phyloP scores from a whole-genome alignment of 2,888 invertebrate species.

The Branchipolynoe longqiensis region DNA sequence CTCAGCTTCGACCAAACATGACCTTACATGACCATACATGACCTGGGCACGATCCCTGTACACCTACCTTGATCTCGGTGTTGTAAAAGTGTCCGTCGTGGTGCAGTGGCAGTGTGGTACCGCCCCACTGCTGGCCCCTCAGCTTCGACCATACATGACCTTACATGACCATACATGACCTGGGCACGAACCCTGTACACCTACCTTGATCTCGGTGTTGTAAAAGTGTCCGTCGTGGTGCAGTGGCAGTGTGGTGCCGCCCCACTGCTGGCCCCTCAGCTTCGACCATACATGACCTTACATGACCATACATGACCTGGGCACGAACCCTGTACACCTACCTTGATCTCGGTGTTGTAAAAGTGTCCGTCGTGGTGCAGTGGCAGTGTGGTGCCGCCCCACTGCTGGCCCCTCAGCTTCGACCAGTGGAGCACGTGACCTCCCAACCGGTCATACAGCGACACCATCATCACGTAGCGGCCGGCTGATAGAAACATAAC shows the following conservation, averaged over 20 bases:
- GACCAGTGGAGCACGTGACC: constrained; percentile 80
- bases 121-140: constrained; percentile 80
- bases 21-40: no score
- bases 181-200: no score
- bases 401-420: constrained; percentile 79
- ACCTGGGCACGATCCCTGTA: no score
- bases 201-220: constrained; percentile 79
- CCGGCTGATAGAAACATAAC: no score
- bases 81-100: constrained; percentile 80
- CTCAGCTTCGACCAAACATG: constrained; percentile 80
- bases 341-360: constrained; percentile 80
- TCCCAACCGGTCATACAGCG: constrained; percentile 79
- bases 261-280: constrained; percentile 80
- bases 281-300: no score
- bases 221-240: constrained; percentile 79
- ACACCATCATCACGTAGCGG: constrained; percentile 79
- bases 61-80: constrained; percentile 77
- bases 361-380: constrained; percentile 79
- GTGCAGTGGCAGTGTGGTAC: constrained; percentile 77
- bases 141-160: constrained; percentile 81
- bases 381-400: constrained; percentile 79
- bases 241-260: constrained; percentile 78
- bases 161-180: no score
- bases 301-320: no score
- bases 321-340: no score